Evolutionary conservation across 1,140 invertebrate species (phyloP).

Genomic region (Homarus americanus): DNA sequence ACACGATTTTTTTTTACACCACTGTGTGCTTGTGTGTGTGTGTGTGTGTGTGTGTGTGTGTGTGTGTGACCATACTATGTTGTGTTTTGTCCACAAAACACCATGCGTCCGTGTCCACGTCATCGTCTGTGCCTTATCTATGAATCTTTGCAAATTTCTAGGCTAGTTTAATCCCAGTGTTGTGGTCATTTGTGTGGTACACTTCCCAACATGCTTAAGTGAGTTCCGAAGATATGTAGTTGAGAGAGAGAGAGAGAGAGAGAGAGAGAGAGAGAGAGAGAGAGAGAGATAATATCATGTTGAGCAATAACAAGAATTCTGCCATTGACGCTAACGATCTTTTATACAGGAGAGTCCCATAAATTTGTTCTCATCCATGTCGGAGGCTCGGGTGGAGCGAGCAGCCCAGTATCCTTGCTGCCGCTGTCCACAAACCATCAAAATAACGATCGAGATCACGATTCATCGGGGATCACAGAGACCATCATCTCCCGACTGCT

Average conservation of each 20-base stretch:
- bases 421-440: neutral
- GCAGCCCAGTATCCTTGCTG: neutral
- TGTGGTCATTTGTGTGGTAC: neutral
- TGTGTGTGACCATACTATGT: no score
- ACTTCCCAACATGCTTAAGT: no score
- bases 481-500: no score
- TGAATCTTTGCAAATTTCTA: neutral
- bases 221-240: no score
- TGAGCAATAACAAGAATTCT: neutral
- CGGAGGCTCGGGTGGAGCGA: neutral
- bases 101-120: no score
- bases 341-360: neutral
- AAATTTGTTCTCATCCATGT: neutral
- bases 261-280: neutral
- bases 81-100: no score
- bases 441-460: neutral
- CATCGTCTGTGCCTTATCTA: neutral
- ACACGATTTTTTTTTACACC: neutral
- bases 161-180: neutral
- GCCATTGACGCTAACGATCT: neutral
- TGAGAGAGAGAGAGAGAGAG: no score
- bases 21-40: no score
- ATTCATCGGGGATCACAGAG: no score
- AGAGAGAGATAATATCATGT: neutral
- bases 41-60: no score